These are phyloP conservation scores for Cavia aperea DNA, from an alignment of 2,113 vertebrate genomes.

Conservation along the genomic window DNA sequence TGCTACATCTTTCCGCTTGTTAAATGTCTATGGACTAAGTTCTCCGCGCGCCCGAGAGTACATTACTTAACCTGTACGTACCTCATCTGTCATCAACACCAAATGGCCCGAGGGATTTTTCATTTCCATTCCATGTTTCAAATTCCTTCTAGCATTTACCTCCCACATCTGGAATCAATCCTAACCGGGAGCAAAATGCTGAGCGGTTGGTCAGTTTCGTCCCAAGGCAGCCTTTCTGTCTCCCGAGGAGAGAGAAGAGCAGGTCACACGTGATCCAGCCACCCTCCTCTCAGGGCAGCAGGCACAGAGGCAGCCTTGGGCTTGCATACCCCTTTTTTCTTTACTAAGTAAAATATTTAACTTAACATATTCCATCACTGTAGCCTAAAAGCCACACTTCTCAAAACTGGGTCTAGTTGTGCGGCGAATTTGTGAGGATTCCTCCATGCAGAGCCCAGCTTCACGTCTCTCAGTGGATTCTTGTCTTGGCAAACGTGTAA, in stretches of 20 bases:
- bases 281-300: neutral
- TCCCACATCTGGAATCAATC: constrained; percentile 71
- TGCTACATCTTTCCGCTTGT: constrained; percentile 30
- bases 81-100: constrained; percentile 65
- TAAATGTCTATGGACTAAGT: neutral
- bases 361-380: constrained; percentile 45
- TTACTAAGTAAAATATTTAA: constrained; percentile 53
- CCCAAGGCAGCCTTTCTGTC: constrained; percentile 19
- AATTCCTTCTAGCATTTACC: constrained; percentile 53
- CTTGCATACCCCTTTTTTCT: constrained; percentile 19
- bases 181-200: constrained; percentile 49
- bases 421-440: constrained; percentile 33
- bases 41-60: constrained; percentile 49
- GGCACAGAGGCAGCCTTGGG: neutral
- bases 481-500: constrained; percentile 4
- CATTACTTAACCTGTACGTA: constrained; percentile 59
- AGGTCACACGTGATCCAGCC: neutral
- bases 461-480: constrained; percentile 18
- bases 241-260: constrained; percentile 33
- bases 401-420: constrained; percentile 50
- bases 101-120: constrained; percentile 58
- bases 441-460: constrained; percentile 15
- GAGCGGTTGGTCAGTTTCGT: neutral
- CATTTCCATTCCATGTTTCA: constrained; percentile 67
- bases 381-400: neutral